Conservation (phyloP, 2,113 vertebrate species). For the Pongo abelii region DNA sequence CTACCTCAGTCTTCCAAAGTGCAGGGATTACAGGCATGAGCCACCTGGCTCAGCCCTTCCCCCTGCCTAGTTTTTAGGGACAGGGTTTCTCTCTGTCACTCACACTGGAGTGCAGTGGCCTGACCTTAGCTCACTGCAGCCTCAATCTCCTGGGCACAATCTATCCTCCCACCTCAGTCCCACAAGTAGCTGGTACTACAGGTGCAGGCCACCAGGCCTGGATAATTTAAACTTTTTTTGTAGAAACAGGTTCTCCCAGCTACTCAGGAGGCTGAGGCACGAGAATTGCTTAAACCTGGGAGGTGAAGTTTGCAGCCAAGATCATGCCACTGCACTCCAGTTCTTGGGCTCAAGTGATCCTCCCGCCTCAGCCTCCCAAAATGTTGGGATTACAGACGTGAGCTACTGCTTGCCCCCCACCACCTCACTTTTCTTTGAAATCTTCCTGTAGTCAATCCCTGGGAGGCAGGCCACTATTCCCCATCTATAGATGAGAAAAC, state of each 20-base stretch:
- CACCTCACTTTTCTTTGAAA: not conserved
- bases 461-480: not conserved
- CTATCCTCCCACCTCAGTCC: not conserved
- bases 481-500: constrained; percentile 1
- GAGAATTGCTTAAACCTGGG: no score
- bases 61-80: not conserved
- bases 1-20: no score
- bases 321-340: not conserved
- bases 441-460: not conserved
- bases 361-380: not conserved
- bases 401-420: not conserved
- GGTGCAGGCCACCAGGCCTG: not conserved
- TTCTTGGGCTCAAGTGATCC: not conserved
- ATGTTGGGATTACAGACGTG: not conserved
- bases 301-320: no score
- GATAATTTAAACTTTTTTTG: not conserved
- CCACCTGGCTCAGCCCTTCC: no score
- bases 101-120: not conserved
- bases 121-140: not conserved
- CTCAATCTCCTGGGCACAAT: not conserved
- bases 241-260: no score
- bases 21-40: no score
- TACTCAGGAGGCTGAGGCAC: no score
- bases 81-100: not conserved
- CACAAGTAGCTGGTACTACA: not conserved